Evolutionary conservation across 2,888 invertebrate genomes (phyloP), one percentile per base, ranked within the genome.

Genomic region (Phrixothrix hirtus): DNA sequence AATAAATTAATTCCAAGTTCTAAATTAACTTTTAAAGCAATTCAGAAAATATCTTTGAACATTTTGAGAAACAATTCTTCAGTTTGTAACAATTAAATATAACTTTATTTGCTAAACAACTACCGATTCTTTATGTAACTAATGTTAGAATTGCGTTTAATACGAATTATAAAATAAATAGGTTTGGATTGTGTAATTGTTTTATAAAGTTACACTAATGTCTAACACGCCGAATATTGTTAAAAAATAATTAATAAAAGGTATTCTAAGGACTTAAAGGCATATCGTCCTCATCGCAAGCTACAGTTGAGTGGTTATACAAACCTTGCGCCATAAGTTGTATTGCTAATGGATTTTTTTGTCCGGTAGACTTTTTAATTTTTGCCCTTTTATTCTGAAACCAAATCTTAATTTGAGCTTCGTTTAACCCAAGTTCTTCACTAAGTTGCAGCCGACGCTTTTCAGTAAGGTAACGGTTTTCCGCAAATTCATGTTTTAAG

Each of bases 361-460:
- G 87, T 0, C 93, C 93, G 0, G 85, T 85, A 0, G 92, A 84
- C 73, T 96, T 96, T 81, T 97, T 97, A 75, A 95, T 89, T 79
- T 96, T 96, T 58, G 97, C 97, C 10, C 96, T 82, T 75, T 96
- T 95, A 79, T 96, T 95, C 80, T 96, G 93, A 79, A 95, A 94
- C 95, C 94, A 95, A 75, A 95, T 95, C 81, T 95, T 95, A 73
- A 94, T 97, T 78, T 97, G 97, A 0, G 95, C 94, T 75, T 98
- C 97, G 66, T 96, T 95, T 53, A 97, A 81, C 0, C 92, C 91
- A 51, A 97, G 79, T 68, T 95, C 95, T 2, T 87, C 82, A n/a
- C 95, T 95, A 55, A 97, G 79, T 60, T 92, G 87, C 73, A 94
- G 94, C 32, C 97, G 82, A 60, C 96, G 79, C 53, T 91, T 83